Conservation (phyloP, 2,113 vertebrate species). For the Rhinoptilus africanus region DNA sequence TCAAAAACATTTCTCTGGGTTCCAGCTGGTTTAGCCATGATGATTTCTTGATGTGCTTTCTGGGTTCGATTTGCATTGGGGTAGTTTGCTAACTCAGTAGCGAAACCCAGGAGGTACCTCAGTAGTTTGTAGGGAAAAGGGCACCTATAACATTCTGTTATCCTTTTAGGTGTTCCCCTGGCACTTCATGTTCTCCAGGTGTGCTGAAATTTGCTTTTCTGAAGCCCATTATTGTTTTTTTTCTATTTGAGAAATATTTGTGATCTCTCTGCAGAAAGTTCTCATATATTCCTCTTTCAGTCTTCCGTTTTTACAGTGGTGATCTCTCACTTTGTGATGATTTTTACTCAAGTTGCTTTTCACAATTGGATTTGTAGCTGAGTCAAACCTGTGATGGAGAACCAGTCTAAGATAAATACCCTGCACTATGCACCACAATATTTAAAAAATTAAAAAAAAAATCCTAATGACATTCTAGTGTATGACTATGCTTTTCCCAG, state of each 20-base stretch:
- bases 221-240: neutral
- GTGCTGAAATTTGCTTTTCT: neutral
- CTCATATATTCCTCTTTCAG: neutral
- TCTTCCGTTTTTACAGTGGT: neutral
- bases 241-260: neutral
- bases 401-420: neutral
- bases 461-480: neutral
- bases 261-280: neutral
- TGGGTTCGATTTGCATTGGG: neutral
- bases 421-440: accelerated
- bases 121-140: neutral
- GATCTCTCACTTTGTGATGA: neutral
- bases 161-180: neutral
- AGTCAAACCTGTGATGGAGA: neutral
- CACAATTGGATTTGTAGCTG: neutral
- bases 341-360: neutral
- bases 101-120: accelerated
- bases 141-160: too few species aligned
- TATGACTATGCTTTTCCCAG: neutral
- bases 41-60: neutral
- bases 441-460: neutral
- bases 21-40: neutral
- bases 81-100: neutral
- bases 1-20: neutral
- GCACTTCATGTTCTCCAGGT: neutral